Conservation (phyloP, 2,888 invertebrate genomes). For the Yponomeuta plumbellus region DNA sequence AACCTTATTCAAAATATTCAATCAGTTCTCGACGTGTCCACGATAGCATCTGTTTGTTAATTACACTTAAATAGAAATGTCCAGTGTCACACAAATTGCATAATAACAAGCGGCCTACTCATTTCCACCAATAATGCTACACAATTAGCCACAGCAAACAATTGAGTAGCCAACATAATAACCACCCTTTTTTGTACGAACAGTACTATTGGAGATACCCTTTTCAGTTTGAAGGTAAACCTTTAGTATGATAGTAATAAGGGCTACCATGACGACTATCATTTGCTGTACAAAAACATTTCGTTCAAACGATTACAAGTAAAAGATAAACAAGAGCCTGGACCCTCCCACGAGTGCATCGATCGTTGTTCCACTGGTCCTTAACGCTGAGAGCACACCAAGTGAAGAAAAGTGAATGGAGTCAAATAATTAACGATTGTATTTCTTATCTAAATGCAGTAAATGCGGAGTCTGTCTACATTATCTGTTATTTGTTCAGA, state of each 20-base stretch:
- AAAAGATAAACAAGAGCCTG: neutral
- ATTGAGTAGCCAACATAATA: neutral
- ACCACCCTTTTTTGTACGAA: neutral
- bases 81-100: neutral
- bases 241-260: too few species aligned
- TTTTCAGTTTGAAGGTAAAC: too few species aligned
- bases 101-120: neutral
- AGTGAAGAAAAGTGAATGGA: neutral
- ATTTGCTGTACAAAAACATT: neutral
- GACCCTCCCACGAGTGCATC: conserved; percentile 7
- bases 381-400: neutral
- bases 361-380: conserved; percentile 4
- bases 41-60: too few species aligned
- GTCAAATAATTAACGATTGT: neutral
- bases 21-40: too few species aligned
- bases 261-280: neutral
- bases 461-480: too few species aligned
- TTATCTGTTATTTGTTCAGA: too few species aligned
- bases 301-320: neutral
- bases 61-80: neutral
- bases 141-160: neutral
- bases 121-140: neutral
- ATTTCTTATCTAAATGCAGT: too few species aligned
- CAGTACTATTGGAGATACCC: too few species aligned
- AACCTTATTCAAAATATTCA: too few species aligned